Evolutionary conservation across 2,797 vertebrate genomes (phyloP).

Genomic region (Acrocephalus scirpaceus): DNA sequence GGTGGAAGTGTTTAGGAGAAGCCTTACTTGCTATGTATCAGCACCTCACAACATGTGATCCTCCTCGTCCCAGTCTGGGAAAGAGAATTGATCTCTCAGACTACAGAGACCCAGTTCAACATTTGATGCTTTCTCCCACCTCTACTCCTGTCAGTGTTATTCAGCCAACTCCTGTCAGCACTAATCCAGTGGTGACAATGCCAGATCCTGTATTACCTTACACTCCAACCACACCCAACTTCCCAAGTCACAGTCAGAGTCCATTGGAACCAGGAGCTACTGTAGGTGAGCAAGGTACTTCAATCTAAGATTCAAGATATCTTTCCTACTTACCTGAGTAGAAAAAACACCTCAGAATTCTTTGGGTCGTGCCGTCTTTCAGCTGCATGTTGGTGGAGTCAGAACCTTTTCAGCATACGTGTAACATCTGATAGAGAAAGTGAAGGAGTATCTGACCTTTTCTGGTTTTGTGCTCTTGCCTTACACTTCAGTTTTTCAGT

Average conservation of each 20-base stretch:
- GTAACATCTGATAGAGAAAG: not conserved
- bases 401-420: not conserved
- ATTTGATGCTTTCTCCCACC: conserved; percentile 50
- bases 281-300: conserved; percentile 73
- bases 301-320: not conserved
- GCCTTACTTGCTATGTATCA: conserved; percentile 91
- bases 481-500: not conserved
- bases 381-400: not conserved
- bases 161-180: conserved; percentile 75
- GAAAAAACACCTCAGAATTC: not conserved
- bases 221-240: conserved; percentile 68
- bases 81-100: conserved; percentile 90
- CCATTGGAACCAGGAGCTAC: conserved; percentile 80
- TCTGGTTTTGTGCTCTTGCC: not conserved
- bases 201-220: conserved; percentile 69
- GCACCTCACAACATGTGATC: conserved; percentile 91
- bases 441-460: not conserved
- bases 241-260: conserved; percentile 76
- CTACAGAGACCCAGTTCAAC: conserved; percentile 84
- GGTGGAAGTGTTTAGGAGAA: conserved; percentile 95
- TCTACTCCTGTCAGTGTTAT: conserved; percentile 67
- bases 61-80: conserved; percentile 89
- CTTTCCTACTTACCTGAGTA: not conserved
- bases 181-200: conserved; percentile 41
- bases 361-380: not conserved